Evolutionary conservation across 2,888 invertebrate genomes (phyloP), one percentile per base, ranked within the genome.

Genomic region (Strigamia transsilvanica): DNA sequence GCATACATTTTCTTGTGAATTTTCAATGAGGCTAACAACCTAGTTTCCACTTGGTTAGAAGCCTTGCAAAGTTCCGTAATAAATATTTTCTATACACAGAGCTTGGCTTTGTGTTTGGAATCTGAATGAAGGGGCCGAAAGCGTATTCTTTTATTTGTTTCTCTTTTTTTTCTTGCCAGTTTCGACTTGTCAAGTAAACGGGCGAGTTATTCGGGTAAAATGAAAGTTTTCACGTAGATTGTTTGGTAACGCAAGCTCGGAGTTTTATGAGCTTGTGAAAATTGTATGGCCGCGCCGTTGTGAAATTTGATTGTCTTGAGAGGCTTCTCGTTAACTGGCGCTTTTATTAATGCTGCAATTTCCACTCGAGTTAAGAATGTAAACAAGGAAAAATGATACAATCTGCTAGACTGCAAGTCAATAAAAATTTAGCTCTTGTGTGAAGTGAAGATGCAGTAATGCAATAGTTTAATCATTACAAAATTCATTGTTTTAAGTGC

Each of bases 11-110:
- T 73, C 73, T 73, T 32, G 13, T 27, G 73, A 23, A 73, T 73
- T 73, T 73, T 73, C 73, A 73, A 73, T 73, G 73, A 73, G 73
- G 73, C 73, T 73, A 73, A 73, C 73, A 73, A 73, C 73, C 73
- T 27, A 73, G 73, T 73, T 73, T 73, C 73, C 73, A 73, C 73
- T 27, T 73, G 73, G 73, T 73, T 73, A 73, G 73, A 73, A 73
- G 23, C 73, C 15, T 73, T 73, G 32, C 73, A 73, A 21, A 66
- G 23, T 27, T 27, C 66, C 66, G 27, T 66, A 66, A 73, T 73
- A 73, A 73, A 73, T 73, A 73, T 73, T 73, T 73, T n/a, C 73
- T 18, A 56, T 56, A 32, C 73, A n/a, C 13, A 73, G 13, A 2
- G 13, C 51, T 18, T 18, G 51, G 18, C 56, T 73, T 27, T 73